phyloP scores from a whole-genome alignment of 2,888 invertebrate species.

The Lymantria monacha region DNA sequence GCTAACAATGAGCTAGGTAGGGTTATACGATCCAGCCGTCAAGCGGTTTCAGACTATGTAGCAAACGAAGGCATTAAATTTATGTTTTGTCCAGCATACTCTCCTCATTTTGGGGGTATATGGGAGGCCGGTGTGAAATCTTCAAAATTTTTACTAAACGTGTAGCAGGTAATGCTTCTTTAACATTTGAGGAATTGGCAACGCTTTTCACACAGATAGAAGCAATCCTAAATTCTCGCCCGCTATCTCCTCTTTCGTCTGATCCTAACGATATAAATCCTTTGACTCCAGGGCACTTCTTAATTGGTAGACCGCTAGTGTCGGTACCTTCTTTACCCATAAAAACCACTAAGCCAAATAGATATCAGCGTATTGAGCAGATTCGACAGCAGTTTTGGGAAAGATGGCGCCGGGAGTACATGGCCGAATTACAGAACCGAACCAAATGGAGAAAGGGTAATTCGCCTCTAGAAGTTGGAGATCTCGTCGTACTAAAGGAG shows the following conservation, averaged over 20 bases:
- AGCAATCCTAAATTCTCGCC: no score
- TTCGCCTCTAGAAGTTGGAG: background rate
- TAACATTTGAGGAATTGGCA: background rate
- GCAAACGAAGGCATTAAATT: background rate
- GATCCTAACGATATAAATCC: background rate
- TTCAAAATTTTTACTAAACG: background rate
- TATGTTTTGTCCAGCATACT: no score
- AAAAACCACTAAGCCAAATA: background rate
- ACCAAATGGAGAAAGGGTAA: background rate
- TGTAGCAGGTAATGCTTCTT: background rate
- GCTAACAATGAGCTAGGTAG: background rate
- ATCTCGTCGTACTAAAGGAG: background rate
- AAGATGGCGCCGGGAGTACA: background rate
- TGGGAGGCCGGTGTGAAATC: no score
- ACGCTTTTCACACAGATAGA: background rate
- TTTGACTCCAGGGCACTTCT: background rate
- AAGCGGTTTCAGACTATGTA: background rate
- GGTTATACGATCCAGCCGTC: background rate
- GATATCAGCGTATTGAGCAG: background rate
- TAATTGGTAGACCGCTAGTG: background rate
- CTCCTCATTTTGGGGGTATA: no score
- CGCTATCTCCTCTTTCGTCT: background rate
- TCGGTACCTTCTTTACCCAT: background rate
- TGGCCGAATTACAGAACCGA: background rate
- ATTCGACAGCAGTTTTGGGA: background rate